Base-by-base conservation (phyloP, 2,888 invertebrate species). In the Aleiodes leptofemur region DNA sequence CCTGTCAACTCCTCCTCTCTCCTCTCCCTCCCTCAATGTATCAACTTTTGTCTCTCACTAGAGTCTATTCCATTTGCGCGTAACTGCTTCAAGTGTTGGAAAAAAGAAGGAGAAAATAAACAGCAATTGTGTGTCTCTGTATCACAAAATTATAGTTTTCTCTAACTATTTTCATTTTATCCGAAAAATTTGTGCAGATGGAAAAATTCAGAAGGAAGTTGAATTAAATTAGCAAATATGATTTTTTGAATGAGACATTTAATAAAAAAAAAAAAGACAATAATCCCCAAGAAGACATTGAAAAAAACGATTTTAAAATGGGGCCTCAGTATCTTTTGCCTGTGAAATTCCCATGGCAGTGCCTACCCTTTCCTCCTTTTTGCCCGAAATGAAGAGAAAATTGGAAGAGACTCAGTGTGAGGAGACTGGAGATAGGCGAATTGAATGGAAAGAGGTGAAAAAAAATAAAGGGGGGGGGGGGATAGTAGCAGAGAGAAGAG, bases 351-450 rank as follows among this genome's bases (percentile, higher is more conserved):
- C 53, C 76, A 80, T 71, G 81, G 79, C 78, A 81, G 14, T 61
- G 79, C 78, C 81, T 77, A 31, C 82, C 85, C 82, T 86, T 86
- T 88, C 73, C 78, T 89, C 84, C 87, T 90, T 83, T 48, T 4
- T 11, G n/a, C 84, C 84, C 85, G 87, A 89, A 90, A 91, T 90
- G 90, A 90, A 90, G 89, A 89, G 90, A 90, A 91, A 90, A 91
- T 91, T 91, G 91, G 90, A 90, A 90, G 82, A 83, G 84, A 82
- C 82, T 78, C 70, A 51, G 51, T 53, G 77, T 53, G 77, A 76
- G 71, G 75, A 57, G 78, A 61, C 56, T 75, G 69, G 64, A 69
- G 72, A 77, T 61, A 73, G 72, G 69, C 55, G 53, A 64, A 66
- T 16, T n/a, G 11, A 51, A 59, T 43, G 74, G 59, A 55, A 69